Evolutionary conservation across 1,140 invertebrate species (phyloP).

Genomic region (honey bee (Apis mellifera)): Amel_HAv3.1 CM009936.2:5482501-5483000

Average conservation of each 20-base stretch:
- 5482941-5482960: too few relatives aligned
- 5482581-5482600: conserved; percentile 52
- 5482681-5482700: conserved; percentile 38
- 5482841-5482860: too few relatives aligned
- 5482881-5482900: too few relatives aligned
- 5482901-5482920: too few relatives aligned
- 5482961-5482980: too few relatives aligned
- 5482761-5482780: too few relatives aligned
- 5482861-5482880: too few relatives aligned
- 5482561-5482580: conserved; percentile 6
- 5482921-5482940: too few relatives aligned
- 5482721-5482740: neutral
- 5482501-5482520: conserved; percentile 31
- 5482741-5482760: neutral
- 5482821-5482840: too few relatives aligned
- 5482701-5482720: conserved; percentile 16
- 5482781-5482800: too few relatives aligned
- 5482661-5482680: neutral
- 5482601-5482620: conserved; percentile 43
- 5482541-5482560: conserved; percentile 25
- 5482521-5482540: conserved; percentile 52
- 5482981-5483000: too few relatives aligned
- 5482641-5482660: conserved; percentile 43
- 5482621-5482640: conserved; percentile 38
- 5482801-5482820: too few relatives aligned